Evolutionary conservation across 2,888 invertebrate species (phyloP).

Genomic region (Himalopsyche japonica): DNA sequence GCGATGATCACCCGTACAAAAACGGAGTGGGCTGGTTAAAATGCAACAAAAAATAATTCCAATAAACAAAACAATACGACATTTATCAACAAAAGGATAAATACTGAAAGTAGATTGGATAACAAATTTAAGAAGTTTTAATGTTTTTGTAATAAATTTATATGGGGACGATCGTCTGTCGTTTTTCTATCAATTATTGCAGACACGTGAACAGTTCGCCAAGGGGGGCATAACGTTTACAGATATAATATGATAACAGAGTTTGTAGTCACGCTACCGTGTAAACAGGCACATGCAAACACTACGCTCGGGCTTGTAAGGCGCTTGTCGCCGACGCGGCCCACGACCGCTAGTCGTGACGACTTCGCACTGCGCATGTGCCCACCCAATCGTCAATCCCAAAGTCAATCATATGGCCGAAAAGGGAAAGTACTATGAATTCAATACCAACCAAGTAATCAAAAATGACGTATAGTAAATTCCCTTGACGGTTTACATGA

Average conservation of each 20-base stretch:
- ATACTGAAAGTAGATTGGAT: background rate
- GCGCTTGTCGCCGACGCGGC: slow-evolving; percentile 41
- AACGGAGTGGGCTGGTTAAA: slow-evolving; percentile 44
- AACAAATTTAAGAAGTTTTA: background rate
- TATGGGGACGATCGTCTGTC: background rate
- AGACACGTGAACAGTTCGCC: background rate
- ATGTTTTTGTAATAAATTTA: background rate
- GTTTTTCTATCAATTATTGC: slow-evolving; percentile 1
- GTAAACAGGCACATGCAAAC: slow-evolving; percentile 40
- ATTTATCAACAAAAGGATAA: background rate
- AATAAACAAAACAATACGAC: slow-evolving; percentile 15
- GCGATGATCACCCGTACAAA: slow-evolving; percentile 46
- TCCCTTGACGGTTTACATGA: no score
- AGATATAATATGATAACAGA: slow-evolving; percentile 9
- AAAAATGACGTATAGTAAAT: background rate
- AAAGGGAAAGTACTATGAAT: background rate
- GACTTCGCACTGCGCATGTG: slow-evolving; percentile 43
- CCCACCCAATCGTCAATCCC: background rate
- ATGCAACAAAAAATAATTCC: slow-evolving; percentile 15
- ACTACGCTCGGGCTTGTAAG: slow-evolving; percentile 38
- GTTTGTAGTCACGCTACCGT: slow-evolving; percentile 29
- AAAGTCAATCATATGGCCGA: background rate
- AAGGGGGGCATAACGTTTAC: background rate
- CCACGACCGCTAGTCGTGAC: slow-evolving; percentile 40
- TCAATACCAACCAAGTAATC: background rate